phyloP scores from a whole-genome alignment of 2,797 vertebrate species.

The Salmo trutta region DNA sequence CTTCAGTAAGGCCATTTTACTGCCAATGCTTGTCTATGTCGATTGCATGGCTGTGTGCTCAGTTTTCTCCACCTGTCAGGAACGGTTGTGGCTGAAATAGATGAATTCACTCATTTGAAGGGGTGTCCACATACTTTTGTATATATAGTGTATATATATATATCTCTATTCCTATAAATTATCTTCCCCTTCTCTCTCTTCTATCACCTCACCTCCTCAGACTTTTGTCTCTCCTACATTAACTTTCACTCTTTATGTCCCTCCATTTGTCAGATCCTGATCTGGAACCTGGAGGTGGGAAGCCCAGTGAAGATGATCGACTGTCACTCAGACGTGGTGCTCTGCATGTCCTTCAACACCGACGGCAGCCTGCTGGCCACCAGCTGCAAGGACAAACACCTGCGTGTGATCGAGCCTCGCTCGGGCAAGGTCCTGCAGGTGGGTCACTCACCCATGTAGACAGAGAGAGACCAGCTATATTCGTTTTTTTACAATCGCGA shows the following conservation, averaged over 20 bases:
- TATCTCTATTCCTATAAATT: too few species aligned
- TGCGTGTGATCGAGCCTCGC: slow-evolving; percentile 82
- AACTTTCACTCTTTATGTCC: not conserved
- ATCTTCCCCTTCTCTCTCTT: too few species aligned
- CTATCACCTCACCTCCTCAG: not conserved
- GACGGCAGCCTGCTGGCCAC: slow-evolving; percentile 84
- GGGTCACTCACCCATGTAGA: not conserved
- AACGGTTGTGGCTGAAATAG: too few species aligned
- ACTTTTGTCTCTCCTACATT: not conserved
- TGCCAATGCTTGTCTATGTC: too few species aligned
- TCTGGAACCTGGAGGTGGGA: slow-evolving; percentile 84
- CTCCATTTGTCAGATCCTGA: slow-evolving; percentile 72
- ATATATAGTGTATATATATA: too few species aligned
- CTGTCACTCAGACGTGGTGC: slow-evolving; percentile 81
- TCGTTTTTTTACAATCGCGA: too few species aligned
- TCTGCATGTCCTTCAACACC: slow-evolving; percentile 85
- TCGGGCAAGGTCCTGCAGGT: slow-evolving; percentile 84
- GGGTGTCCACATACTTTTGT: too few species aligned
- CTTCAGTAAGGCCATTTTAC: too few species aligned
- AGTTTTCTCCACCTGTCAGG: too few species aligned
- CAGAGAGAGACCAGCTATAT: not conserved
- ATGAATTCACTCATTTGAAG: too few species aligned
- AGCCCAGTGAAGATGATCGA: slow-evolving; percentile 86
- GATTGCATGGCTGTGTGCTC: too few species aligned
- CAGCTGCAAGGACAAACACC: slow-evolving; percentile 82